Evolutionary conservation across 2,113 vertebrate genomes (phyloP).

Genomic region (Zosterops borbonicus): DNA sequence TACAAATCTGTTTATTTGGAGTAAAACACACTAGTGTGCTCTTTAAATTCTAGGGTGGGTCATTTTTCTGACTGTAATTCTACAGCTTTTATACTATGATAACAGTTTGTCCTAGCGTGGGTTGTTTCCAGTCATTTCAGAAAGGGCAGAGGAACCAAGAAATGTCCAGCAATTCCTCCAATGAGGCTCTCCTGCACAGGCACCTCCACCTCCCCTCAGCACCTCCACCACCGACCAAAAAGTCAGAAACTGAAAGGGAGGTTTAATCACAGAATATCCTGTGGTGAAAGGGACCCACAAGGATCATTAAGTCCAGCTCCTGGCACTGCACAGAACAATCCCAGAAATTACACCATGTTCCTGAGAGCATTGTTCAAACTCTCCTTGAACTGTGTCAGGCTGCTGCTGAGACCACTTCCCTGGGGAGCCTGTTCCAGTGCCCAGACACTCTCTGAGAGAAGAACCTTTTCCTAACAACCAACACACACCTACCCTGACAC

Average conservation of each 20-base stretch:
- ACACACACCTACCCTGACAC: accelerated
- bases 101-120: accelerated
- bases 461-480: background rate
- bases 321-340: background rate
- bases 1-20: background rate
- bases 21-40: background rate
- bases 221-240: accelerated
- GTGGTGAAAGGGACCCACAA: background rate
- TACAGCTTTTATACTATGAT: background rate
- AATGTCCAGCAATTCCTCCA: background rate
- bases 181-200: background rate
- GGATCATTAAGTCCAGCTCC: background rate
- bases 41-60: background rate
- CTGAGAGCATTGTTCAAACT: background rate
- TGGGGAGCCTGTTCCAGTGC: background rate
- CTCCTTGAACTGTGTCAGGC: background rate
- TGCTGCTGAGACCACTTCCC: background rate
- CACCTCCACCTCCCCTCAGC: accelerated
- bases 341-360: background rate
- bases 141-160: background rate
- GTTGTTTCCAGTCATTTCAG: background rate
- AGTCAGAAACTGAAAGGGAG: background rate
- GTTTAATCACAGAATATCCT: background rate
- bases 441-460: accelerated
- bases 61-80: background rate